Evolutionary conservation across 2,797 vertebrate genomes (phyloP).

Genomic region (Coilia nasus): DNA sequence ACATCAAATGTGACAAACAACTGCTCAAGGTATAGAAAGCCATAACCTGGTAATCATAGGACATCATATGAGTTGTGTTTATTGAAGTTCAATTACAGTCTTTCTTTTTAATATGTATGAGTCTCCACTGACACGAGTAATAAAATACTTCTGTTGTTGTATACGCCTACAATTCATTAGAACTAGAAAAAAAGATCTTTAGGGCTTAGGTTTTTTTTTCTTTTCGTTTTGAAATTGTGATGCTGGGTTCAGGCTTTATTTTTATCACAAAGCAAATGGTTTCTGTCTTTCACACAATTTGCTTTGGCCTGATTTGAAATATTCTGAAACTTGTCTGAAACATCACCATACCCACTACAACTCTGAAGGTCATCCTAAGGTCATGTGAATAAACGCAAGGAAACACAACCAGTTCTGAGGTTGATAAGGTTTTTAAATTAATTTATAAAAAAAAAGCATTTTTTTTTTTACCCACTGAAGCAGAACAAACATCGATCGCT

Average conservation of each 20-base stretch:
- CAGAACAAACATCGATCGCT: slow-evolving; percentile 74
- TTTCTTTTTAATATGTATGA: neutral
- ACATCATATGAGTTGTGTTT: slow-evolving; percentile 11
- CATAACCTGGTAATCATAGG: neutral
- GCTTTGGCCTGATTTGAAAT: slow-evolving; percentile 4
- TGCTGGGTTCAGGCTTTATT: neutral
- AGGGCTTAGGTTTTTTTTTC: too few species aligned
- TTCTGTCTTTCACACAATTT: neutral
- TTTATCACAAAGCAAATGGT: neutral
- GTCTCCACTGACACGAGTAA: neutral
- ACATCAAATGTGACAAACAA: neutral
- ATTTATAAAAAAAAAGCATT: slow-evolving; percentile 70
- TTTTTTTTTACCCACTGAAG: slow-evolving; percentile 73
- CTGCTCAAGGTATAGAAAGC: neutral
- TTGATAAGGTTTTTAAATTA: slow-evolving; percentile 76
- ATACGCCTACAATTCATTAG: neutral
- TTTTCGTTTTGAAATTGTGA: too few species aligned
- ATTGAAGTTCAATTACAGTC: slow-evolving; percentile 23
- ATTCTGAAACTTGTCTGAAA: neutral
- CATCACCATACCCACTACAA: slow-evolving; percentile 17
- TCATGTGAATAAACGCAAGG: slow-evolving; percentile 19
- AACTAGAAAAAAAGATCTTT: neutral
- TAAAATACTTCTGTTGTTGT: neutral
- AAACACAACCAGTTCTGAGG: slow-evolving; percentile 18
- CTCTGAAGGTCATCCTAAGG: neutral